Evolutionary conservation across 2,113 vertebrate genomes (phyloP).

Genomic region (Lanius ludovicianus): DNA sequence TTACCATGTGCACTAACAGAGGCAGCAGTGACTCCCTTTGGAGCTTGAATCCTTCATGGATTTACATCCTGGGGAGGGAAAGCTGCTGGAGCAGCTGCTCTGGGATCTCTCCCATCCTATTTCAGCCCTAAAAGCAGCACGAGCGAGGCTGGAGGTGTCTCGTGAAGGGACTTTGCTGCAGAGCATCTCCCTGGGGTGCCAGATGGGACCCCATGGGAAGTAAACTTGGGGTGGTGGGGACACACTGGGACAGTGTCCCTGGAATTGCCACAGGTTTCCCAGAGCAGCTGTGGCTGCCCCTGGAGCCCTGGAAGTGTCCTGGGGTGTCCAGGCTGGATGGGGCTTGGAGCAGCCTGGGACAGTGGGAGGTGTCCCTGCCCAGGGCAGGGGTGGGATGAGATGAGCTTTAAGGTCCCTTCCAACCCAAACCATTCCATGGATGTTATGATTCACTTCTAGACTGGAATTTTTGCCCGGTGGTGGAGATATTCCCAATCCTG

Average conservation of each 20-base stretch:
- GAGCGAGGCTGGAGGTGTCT: not conserved
- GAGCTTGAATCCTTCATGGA: not conserved
- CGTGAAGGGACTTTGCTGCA: not conserved
- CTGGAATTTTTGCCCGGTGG: not conserved
- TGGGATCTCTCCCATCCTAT: not conserved
- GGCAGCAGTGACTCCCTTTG: not conserved
- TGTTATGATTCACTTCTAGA: fast-evolving
- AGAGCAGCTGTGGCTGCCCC: not conserved
- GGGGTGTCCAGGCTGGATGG: not conserved
- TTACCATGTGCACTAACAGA: fast-evolving
- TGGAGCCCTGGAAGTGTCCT: not conserved
- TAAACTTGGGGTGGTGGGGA: not conserved
- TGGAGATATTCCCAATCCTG: fast-evolving
- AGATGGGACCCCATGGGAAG: fast-evolving
- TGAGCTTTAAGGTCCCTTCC: not conserved
- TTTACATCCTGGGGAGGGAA: not conserved
- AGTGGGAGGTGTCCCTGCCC: not conserved
- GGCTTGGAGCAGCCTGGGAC: not conserved
- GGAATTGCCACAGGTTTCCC: not conserved
- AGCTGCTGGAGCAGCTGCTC: not conserved
- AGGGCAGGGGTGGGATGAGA: not conserved
- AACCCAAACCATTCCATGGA: not conserved
- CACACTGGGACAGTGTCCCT: not conserved
- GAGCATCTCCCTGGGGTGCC: not conserved
- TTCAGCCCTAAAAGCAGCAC: not conserved